Evolutionary conservation across 2,113 vertebrate species (phyloP), one percentile per base, ranked within the genome.

Genomic region (Centropus bengalensis): DNA sequence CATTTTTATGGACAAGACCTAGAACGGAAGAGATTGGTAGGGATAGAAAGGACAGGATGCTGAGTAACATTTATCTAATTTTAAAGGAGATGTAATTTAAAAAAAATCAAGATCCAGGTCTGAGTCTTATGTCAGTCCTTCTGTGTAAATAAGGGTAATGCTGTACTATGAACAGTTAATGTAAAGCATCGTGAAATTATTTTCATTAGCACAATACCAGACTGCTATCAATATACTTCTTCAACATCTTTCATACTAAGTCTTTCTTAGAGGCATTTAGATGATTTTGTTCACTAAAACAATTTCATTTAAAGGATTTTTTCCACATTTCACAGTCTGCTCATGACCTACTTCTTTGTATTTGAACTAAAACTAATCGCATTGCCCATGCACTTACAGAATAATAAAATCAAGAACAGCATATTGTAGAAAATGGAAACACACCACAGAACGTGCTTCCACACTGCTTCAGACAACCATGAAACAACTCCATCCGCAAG

Each of bases 321-420:
- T 92, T 82, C 86, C 86, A 79, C 44, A 95, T 91, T 96, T 91
- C 88, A 96, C 85, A 94, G 84, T 62, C 73, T 70, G 76, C 56
- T 91, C 62, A 64, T 92, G 83, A 94, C 94, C 92, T 80, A 94
- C 59, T 96, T 95, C 82, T 93, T 84, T 75, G 67, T 76, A 90
- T 87, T 96, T 93, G 80, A 87, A 93, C 83, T 84, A 91, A 87
- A 92, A 91, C 70, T 87, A 94, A 92, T 92, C 63, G 8, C 49
- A 87, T 91, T 92, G 91, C 49, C 88, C 83, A 73, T 22, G 76
- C 56, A 42, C 45, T 85, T 88, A 86, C 52, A 60, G 69, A 91
- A 91, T 91, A 91, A 86, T 81, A 86, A 88, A 73, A 93, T 86
- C 54, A 55, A 33, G 30, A 56, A 81, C 7, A 32, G 68, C 49